phyloP scores from a whole-genome alignment of 2,888 invertebrate species.

The Merodon equestris region DNA sequence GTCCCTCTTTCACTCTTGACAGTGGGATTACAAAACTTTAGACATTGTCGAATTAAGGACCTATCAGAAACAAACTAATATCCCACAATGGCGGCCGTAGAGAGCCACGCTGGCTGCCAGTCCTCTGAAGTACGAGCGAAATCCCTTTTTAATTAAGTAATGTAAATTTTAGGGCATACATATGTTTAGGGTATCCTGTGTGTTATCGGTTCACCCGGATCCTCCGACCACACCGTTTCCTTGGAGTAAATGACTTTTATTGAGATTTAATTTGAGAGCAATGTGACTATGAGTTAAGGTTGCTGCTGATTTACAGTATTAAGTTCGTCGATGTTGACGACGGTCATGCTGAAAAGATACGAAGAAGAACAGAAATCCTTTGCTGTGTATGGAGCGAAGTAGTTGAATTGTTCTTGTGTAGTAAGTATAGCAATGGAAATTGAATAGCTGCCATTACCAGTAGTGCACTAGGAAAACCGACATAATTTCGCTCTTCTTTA shows the following conservation, averaged over 20 bases:
- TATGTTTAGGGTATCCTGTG: constrained; percentile 48
- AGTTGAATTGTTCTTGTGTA: constrained; percentile 7
- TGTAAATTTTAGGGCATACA: constrained; percentile 64
- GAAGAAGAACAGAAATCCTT: constrained; percentile 8
- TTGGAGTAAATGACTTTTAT: constrained; percentile 48
- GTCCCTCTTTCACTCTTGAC: constrained; percentile 1
- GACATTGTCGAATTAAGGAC: constrained; percentile 69
- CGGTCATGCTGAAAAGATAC: not conserved
- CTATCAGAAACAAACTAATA: constrained; percentile 67
- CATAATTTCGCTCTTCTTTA: not conserved
- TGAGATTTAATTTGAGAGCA: constrained; percentile 57
- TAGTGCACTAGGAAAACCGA: not conserved
- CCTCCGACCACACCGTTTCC: not conserved
- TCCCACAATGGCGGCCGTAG: constrained; percentile 63
- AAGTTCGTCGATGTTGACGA: too few species aligned
- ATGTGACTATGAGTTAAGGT: constrained; percentile 21
- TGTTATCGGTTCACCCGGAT: not conserved
- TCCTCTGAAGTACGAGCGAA: constrained; percentile 55
- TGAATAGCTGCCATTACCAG: constrained; percentile 36
- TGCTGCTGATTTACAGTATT: constrained; percentile 27
- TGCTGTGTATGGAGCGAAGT: constrained; percentile 7
- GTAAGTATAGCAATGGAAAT: constrained; percentile 38
- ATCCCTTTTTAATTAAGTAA: constrained; percentile 69
- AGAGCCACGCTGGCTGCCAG: constrained; percentile 38
- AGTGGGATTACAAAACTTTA: constrained; percentile 64